A percentile compares a stretch with the other conserved stretches of the same genome.
Conservation (phyloP, 1,140 invertebrate species). For the Drosophila nikananu region DNA sequence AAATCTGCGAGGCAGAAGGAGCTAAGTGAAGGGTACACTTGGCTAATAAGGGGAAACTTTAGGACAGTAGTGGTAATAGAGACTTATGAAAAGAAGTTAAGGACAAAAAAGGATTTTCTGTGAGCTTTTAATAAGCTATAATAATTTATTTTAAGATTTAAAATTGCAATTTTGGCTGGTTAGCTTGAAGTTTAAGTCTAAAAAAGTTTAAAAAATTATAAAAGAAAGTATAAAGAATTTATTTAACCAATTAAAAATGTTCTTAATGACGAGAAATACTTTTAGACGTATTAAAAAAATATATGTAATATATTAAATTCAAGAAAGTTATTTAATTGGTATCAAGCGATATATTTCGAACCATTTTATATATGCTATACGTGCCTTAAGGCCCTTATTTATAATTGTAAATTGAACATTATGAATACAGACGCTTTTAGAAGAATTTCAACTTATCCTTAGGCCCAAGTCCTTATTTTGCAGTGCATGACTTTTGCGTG, state of each 20-base stretch:
- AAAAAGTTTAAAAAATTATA: not conserved
- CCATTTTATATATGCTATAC: not conserved
- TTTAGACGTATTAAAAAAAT: not conserved
- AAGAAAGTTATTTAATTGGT: not conserved
- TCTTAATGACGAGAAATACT: not conserved
- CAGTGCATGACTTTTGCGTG: conserved; percentile 52
- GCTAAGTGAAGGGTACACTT: conserved; percentile 18
- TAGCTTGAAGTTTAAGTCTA: not conserved
- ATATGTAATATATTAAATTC: not conserved
- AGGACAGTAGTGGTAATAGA: too few relatives aligned
- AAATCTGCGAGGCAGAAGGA: conserved; percentile 54
- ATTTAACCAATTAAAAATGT: not conserved
- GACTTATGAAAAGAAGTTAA: not conserved
- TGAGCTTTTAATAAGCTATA: too few relatives aligned
- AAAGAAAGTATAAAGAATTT: not conserved
- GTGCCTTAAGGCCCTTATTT: too few relatives aligned
- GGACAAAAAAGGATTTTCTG: not conserved
- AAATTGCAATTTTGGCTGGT: not conserved
- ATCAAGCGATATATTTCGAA: not conserved
- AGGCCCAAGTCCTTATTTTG: not conserved
- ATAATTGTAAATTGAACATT: too few relatives aligned
- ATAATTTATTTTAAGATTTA: not conserved
- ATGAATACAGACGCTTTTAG: too few relatives aligned
- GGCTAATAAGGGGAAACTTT: not conserved
- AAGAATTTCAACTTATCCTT: too few relatives aligned